Base-by-base conservation (phyloP, 2,113 vertebrate genomes). In the Syrrhaptes paradoxus region DNA sequence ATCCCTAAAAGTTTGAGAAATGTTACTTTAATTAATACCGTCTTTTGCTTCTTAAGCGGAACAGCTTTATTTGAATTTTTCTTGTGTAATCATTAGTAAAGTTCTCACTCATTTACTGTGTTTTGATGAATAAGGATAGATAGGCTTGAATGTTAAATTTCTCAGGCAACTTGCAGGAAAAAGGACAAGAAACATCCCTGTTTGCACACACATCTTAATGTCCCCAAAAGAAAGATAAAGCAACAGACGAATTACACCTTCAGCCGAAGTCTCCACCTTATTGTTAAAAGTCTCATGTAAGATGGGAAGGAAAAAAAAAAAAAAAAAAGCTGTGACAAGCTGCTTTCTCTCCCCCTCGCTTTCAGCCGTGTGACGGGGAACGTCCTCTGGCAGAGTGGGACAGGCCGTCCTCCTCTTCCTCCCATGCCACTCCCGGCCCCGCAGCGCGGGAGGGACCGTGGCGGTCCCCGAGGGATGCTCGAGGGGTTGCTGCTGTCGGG, bases 31-130 rank as follows among this genome's bases (percentile, higher is more conserved):
- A 71, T 57, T 74, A 67, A n/a, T 68, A 29, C 1, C 3, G 25
- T 71, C 36, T 8, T 88, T 96, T 63, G 20, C 34, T 90, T 90
- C 65, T 81, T 38, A 67, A 71, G 68, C 63, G 84, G 48, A 80
- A 84, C 24, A 90, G 38, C 43, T 97, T 92, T 95, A 95, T 95
- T 93, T 77, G 20, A 72, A 59, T 94, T 95, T 95, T 57, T 9
- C 80, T 89, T 5, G 4, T 34, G 68, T 73, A 96, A 90, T 80
- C 19, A 93, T 86, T 51, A 32, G 17, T 34, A 67, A 86, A 89
- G 24, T 81, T 92, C 48, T 81, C 83, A 63, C 43, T 67, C 43
- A 77, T 55, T 77, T 58, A 8, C 79, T 73, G 65, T 8, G 1
- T 71, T 95, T 90, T 25, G 38, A 74, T 45, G 83, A 78, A 74